These are phyloP conservation scores for Pao palembangensis DNA, from an alignment of 2,113 vertebrate species.

Conservation along the genomic window DNA sequence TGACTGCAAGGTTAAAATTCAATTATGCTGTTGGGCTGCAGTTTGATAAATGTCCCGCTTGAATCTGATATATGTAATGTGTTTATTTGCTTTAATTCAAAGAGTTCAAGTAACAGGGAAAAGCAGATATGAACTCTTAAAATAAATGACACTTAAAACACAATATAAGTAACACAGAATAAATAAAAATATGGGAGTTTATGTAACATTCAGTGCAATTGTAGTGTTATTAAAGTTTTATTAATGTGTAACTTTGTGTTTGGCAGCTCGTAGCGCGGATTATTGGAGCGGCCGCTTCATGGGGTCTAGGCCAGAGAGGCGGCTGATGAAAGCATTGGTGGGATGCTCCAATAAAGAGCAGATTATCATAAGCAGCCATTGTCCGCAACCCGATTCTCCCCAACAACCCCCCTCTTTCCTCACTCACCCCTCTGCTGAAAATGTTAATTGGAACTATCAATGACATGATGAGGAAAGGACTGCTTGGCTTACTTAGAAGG, in stretches of 20 bases:
- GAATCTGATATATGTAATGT: neutral
- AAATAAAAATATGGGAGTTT: neutral
- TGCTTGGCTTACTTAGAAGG: neutral
- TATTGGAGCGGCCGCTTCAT: conserved; percentile 53
- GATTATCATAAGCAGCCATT: conserved; percentile 86
- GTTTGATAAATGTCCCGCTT: conserved; percentile 51
- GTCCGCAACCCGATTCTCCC: conserved; percentile 59
- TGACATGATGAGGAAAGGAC: conserved; percentile 71
- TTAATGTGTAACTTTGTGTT: conserved; percentile 12
- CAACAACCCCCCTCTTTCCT: neutral
- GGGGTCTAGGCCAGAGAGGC: conserved; percentile 65
- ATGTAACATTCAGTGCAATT: no score
- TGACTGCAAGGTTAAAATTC: conserved; percentile 85
- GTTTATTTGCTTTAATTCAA: neutral
- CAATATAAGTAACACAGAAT: neutral
- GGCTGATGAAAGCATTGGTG: conserved; percentile 73
- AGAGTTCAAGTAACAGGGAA: no score
- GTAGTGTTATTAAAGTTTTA: neutral
- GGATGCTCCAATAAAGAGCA: conserved; percentile 88
- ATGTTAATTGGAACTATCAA: conserved; percentile 90
- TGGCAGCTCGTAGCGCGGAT: conserved; percentile 38
- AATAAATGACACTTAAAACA: no score
- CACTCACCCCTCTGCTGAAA: conserved; percentile 77
- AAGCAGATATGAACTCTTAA: no score
- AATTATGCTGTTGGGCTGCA: conserved; percentile 84